A percentile compares a stretch with the other conserved stretches of the same genome.
phyloP scores from a whole-genome alignment of 2,113 vertebrate species.

The Nibea albiflora region DNA sequence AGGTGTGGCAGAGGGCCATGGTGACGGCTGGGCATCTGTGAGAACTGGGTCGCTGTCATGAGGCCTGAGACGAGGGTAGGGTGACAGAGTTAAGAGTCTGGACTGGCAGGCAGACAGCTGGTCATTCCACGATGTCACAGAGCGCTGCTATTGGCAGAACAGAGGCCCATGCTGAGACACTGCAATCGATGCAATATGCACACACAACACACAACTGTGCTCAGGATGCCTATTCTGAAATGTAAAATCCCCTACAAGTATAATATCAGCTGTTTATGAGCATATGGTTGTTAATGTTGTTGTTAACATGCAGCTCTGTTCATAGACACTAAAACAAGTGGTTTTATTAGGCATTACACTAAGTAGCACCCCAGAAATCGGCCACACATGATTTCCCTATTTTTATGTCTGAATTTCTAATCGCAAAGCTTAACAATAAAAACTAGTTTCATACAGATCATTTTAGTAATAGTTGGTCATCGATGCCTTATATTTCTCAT shows the following conservation, averaged over 20 bases:
- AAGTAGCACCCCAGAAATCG: background rate
- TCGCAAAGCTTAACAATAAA: background rate
- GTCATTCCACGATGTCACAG: conserved; percentile 70
- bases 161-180: conserved; percentile 68
- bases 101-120: conserved; percentile 65
- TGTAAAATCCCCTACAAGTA: conserved; percentile 2
- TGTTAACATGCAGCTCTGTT: conserved; percentile 34
- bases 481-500: background rate
- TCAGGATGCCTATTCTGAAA: conserved; percentile 15
- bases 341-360: background rate
- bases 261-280: conserved; percentile 17
- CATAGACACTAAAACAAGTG: background rate
- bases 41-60: conserved; percentile 67
- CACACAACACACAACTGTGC: conserved; percentile 52
- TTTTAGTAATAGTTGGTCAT: background rate
- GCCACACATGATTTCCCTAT: background rate
- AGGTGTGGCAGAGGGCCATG: conserved; percentile 48
- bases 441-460: background rate
- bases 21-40: conserved; percentile 56
- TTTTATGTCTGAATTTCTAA: background rate
- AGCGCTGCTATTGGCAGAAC: conserved; percentile 33
- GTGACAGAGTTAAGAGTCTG: conserved; percentile 73
- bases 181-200: conserved; percentile 39
- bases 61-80: conserved; percentile 74
- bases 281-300: conserved; percentile 20